Conservation (phyloP, 1,140 invertebrate species). For the Dendroctonus valens region DNA sequence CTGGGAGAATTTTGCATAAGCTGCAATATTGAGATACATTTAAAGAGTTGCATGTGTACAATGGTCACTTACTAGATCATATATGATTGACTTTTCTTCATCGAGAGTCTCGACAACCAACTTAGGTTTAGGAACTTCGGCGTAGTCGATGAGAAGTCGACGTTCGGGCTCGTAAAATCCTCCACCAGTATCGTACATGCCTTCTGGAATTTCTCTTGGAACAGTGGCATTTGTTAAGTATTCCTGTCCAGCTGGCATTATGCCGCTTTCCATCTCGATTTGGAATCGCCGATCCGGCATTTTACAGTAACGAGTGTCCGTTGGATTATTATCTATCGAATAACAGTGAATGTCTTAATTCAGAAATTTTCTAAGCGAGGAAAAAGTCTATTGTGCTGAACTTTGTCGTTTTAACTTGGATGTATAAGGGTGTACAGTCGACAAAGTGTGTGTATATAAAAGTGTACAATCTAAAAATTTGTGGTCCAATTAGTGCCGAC, state of each 20-base stretch:
- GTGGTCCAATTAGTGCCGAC: too few relatives aligned
- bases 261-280: conserved; percentile 36
- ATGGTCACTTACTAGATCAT: neutral
- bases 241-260: conserved; percentile 47
- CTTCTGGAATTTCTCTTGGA: conserved; percentile 44
- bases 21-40: too few relatives aligned
- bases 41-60: too few relatives aligned
- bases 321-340: neutral
- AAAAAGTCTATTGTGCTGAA: too few relatives aligned
- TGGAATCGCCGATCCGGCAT: conserved; percentile 54
- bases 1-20: too few relatives aligned
- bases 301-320: conserved; percentile 51
- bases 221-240: conserved; percentile 41
- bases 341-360: too few relatives aligned
- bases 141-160: neutral
- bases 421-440: too few relatives aligned
- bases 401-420: too few relatives aligned
- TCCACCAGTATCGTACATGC: conserved; percentile 50
- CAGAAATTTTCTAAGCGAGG: too few relatives aligned
- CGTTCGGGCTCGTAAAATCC: conserved; percentile 49
- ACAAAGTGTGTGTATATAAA: too few relatives aligned
- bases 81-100: neutral
- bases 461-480: too few relatives aligned
- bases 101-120: neutral
- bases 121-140: neutral